These are phyloP conservation scores for Dissostichus mawsoni DNA, from an alignment of 2,113 vertebrate genomes.

Conservation along the genomic window DNA sequence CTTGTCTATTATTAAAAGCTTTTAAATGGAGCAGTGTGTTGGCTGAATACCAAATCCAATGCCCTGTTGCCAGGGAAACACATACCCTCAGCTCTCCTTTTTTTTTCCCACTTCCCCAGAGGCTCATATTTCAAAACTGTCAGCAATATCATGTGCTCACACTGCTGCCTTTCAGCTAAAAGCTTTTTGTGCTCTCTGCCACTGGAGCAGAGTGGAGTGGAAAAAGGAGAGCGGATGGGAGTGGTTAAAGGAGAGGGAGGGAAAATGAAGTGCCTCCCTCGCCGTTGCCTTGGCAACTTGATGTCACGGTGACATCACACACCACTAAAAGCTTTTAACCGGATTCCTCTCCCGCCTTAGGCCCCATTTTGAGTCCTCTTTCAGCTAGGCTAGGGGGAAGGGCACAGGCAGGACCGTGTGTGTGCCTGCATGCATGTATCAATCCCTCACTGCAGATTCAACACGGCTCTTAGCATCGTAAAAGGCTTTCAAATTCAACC, in stretches of 20 bases:
- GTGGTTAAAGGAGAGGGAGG: slow-evolving; percentile 69
- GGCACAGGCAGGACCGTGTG: slow-evolving; percentile 73
- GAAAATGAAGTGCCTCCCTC: slow-evolving; percentile 85
- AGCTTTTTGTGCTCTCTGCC: slow-evolving; percentile 92
- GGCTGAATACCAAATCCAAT: slow-evolving; percentile 65
- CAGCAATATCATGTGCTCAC: slow-evolving; percentile 86
- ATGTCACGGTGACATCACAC: slow-evolving; percentile 98
- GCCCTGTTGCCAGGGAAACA: slow-evolving; percentile 80
- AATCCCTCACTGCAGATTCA: slow-evolving; percentile 53
- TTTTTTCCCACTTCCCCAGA: slow-evolving; percentile 39
- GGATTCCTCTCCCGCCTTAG: slow-evolving; percentile 98
- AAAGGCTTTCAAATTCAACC: slow-evolving; percentile 76
- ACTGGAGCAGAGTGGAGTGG: slow-evolving; percentile 80
- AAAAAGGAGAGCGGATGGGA: slow-evolving; percentile 60
- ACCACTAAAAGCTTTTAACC: slow-evolving; percentile 99
- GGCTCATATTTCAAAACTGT: slow-evolving; percentile 93
- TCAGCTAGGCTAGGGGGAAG: slow-evolving; percentile 90
- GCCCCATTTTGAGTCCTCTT: slow-evolving; percentile 98
- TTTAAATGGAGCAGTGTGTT: slow-evolving; percentile 81
- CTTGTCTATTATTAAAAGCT: slow-evolving; percentile 85
- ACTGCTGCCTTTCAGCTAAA: slow-evolving; percentile 99
- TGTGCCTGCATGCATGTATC: slow-evolving; percentile 49
- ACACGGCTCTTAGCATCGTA: slow-evolving; percentile 56
- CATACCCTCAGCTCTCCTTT: slow-evolving; percentile 35
- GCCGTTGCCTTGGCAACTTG: slow-evolving; percentile 97